A percentile compares a stretch with the other conserved stretches of the same genome.
Conservation (phyloP, 2,888 invertebrate species). For the Ectropis crepuscularia region DNA sequence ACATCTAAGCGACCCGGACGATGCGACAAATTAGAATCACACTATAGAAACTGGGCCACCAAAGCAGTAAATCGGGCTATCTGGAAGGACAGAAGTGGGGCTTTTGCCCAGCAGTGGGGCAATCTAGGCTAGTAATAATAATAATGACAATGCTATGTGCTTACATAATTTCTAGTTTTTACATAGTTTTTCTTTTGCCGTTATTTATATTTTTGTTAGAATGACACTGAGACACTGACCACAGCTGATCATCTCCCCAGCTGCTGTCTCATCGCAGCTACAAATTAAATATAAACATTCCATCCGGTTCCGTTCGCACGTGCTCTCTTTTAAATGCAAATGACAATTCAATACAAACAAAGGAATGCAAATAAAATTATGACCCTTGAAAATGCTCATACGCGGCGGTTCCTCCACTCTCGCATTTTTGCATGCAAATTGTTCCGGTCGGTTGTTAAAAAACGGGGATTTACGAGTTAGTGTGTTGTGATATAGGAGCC, state of each 20-base stretch:
- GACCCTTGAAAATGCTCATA: conserved; percentile 23
- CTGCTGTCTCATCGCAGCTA: neutral
- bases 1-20: too few relatives aligned
- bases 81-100: too few relatives aligned
- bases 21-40: too few relatives aligned
- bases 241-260: neutral
- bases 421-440: conserved; percentile 27
- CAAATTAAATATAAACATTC: conserved; percentile 9
- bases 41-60: too few relatives aligned
- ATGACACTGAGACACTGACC: too few relatives aligned
- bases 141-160: too few relatives aligned
- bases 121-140: too few relatives aligned
- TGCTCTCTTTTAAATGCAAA: conserved; percentile 27
- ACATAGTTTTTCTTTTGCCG: too few relatives aligned
- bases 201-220: too few relatives aligned
- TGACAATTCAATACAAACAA: conserved; percentile 28
- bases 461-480: conserved; percentile 17
- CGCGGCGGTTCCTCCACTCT: conserved; percentile 18
- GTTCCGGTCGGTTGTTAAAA: conserved; percentile 17
- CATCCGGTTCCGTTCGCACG: conserved; percentile 11
- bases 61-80: too few relatives aligned
- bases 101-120: too few relatives aligned
- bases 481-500: conserved; percentile 1
- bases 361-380: conserved; percentile 31
- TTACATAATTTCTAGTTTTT: too few relatives aligned